Percentiles rank a stretch among this genome's conserved stretches.
These are phyloP conservation scores for Morpho achilles DNA, from an alignment of 2,888 invertebrate species.

Conservation along the genomic window DNA sequence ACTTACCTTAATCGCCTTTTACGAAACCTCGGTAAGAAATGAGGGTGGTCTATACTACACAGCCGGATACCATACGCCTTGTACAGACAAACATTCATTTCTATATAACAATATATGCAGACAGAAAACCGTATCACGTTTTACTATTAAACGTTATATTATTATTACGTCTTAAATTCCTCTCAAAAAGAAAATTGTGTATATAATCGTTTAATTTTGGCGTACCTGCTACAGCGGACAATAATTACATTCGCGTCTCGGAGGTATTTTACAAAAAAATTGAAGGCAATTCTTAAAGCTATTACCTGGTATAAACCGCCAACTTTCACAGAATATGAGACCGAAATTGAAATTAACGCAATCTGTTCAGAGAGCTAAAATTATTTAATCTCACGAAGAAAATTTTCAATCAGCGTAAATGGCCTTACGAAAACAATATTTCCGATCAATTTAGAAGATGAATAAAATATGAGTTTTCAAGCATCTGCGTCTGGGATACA, in stretches of 20 bases:
- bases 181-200: neutral
- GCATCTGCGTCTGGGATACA: slow-evolving; percentile 17
- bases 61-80: too few relatives aligned
- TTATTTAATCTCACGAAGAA: slow-evolving; percentile 15
- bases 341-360: slow-evolving; percentile 49
- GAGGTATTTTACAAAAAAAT: slow-evolving; percentile 54
- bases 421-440: slow-evolving; percentile 14
- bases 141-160: too few relatives aligned
- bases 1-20: too few relatives aligned
- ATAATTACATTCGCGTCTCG: slow-evolving; percentile 57
- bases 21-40: too few relatives aligned
- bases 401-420: slow-evolving; percentile 18
- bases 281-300: slow-evolving; percentile 59
- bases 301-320: slow-evolving; percentile 53
- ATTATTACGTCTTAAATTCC: neutral
- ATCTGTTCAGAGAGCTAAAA: slow-evolving; percentile 17
- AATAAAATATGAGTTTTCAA: slow-evolving; percentile 19
- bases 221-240: slow-evolving; percentile 45
- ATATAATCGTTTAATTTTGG: slow-evolving; percentile 42
- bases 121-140: too few relatives aligned
- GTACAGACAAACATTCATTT: too few relatives aligned
- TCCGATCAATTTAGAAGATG: slow-evolving; percentile 10
- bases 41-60: too few relatives aligned
- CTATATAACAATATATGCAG: too few relatives aligned
- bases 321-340: slow-evolving; percentile 48